Conservation (phyloP, 2,797 vertebrate species). For the Zenarchopterus dispar region DNA sequence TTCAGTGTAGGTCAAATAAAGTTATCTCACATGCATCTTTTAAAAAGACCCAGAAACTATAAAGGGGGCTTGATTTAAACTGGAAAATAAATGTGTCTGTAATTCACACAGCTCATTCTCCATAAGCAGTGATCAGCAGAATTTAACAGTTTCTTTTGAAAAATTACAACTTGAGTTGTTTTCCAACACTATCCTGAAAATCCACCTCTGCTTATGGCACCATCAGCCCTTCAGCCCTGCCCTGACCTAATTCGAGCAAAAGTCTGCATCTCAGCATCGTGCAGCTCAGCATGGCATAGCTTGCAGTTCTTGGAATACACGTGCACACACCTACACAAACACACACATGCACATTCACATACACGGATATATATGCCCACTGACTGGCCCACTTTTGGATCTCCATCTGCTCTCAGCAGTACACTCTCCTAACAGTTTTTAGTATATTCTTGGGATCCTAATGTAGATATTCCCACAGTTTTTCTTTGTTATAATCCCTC, state of each 20-base stretch:
- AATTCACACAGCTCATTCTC: background rate
- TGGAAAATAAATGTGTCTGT: constrained; percentile 8
- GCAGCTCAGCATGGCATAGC: constrained; percentile 67
- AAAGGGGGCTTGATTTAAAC: background rate
- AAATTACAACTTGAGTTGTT: constrained; percentile 24
- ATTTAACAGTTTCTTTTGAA: constrained; percentile 16
- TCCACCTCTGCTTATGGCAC: constrained; percentile 59
- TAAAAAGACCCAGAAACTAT: constrained; percentile 9
- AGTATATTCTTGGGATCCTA: constrained; percentile 38
- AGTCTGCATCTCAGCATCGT: constrained; percentile 63
- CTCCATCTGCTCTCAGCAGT: constrained; percentile 63
- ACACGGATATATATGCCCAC: constrained; percentile 29
- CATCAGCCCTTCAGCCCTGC: constrained; percentile 64
- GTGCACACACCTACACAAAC: constrained; percentile 16
- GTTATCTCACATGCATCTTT: background rate
- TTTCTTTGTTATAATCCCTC: constrained; percentile 33
- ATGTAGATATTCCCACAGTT: constrained; percentile 52
- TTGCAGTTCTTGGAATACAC: constrained; percentile 62
- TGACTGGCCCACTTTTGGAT: constrained; percentile 61
- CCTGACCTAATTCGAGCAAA: constrained; percentile 76
- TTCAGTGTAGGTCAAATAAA: background rate
- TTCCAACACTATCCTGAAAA: constrained; percentile 45
- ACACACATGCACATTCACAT: constrained; percentile 10
- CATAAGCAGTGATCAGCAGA: background rate
- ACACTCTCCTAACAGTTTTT: constrained; percentile 36